phyloP scores from a whole-genome alignment of 2,113 vertebrate species.

The Xyrauchen texanus region DNA sequence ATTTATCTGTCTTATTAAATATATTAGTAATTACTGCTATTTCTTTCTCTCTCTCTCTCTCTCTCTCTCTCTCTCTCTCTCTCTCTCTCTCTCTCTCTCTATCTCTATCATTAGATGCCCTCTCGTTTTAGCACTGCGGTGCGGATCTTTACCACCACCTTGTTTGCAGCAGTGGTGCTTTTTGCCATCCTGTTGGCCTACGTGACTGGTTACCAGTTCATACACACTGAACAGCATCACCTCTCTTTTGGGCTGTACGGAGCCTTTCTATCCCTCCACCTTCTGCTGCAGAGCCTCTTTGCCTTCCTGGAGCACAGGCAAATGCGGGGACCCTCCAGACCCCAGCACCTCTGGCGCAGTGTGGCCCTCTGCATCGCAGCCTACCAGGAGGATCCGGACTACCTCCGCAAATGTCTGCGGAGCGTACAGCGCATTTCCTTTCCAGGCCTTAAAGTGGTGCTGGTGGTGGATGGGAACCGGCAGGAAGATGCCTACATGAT shows the following conservation, averaged over 20 bases:
- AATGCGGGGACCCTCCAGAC: constrained; percentile 79
- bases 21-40: no score
- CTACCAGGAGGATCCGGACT: constrained; percentile 95
- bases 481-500: constrained; percentile 94
- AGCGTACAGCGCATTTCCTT: constrained; percentile 89
- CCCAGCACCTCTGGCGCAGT: constrained; percentile 71
- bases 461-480: constrained; percentile 95
- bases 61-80: no score
- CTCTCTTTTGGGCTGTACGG: constrained; percentile 97
- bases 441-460: constrained; percentile 89
- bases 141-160: constrained; percentile 87
- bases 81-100: background rate
- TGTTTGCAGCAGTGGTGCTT: constrained; percentile 91
- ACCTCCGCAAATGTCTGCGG: constrained; percentile 91
- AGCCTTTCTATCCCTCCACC: constrained; percentile 92
- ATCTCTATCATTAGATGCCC: constrained; percentile 81
- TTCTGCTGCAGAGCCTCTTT: constrained; percentile 94
- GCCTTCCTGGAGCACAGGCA: constrained; percentile 93
- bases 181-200: constrained; percentile 94
- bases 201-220: constrained; percentile 97
- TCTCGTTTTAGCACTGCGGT: constrained; percentile 85
- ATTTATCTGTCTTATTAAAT: no score
- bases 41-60: no score
- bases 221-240: constrained; percentile 97
- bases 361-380: constrained; percentile 96